phyloP scores from a whole-genome alignment of 2,797 vertebrate species.

The Graptemys geographica region DNA sequence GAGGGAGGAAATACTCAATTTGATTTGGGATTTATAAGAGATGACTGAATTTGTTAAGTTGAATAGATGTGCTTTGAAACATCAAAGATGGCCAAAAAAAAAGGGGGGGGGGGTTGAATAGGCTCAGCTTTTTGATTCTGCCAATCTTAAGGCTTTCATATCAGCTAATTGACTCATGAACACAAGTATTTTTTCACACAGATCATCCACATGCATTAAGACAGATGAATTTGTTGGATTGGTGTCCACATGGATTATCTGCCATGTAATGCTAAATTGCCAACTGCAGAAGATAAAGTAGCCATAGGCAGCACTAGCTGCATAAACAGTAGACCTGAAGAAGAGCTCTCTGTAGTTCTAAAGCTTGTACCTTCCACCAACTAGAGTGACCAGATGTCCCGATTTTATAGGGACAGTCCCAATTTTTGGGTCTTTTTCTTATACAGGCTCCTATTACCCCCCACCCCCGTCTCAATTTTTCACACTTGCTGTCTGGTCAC shows the following conservation, averaged over 20 bases:
- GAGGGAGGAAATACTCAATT: accelerated
- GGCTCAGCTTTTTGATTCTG: neutral
- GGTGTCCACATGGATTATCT: slow-evolving; percentile 50
- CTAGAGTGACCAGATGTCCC: no score
- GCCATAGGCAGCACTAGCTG: slow-evolving; percentile 21
- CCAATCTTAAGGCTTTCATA: neutral
- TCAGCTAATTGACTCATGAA: neutral
- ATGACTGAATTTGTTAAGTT: neutral
- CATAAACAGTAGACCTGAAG: neutral
- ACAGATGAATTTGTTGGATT: slow-evolving; percentile 41
- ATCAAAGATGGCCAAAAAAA: neutral
- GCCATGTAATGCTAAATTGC: slow-evolving; percentile 14
- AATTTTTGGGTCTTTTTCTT: no score
- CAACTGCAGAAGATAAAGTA: slow-evolving; percentile 18
- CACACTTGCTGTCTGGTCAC: no score
- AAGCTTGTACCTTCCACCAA: neutral
- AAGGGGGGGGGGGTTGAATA: neutral
- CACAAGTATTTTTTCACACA: neutral
- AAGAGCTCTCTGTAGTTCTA: no score
- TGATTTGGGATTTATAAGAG: neutral
- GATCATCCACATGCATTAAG: neutral
- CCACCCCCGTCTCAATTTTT: no score
- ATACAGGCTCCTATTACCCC: no score
- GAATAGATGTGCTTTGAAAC: neutral
- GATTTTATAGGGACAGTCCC: no score